Base-by-base conservation (phyloP, 2,888 invertebrate genomes). In the Stenodera caucasica region DNA sequence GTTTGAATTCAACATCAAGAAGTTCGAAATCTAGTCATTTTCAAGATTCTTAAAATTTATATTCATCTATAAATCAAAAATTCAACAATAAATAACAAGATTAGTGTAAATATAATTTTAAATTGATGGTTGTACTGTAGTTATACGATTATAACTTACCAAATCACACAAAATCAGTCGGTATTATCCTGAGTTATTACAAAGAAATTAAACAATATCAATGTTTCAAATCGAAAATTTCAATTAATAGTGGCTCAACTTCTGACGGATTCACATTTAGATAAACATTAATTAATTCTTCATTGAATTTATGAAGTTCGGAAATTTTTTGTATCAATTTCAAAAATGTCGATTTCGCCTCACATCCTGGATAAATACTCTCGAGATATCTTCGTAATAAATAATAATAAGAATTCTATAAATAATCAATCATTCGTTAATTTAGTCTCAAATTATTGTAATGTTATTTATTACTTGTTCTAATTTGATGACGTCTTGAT, bases 201-300 rank as follows among this genome's bases (percentile, higher is more conserved):
- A 23, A 21, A 29, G 23, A 21, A 50, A 50, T 11, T 14, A 32
- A 12, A n/a, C 23, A 54, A 40, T 11, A 49, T 65, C 61, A 66
- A 75, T 82, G 88, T 76, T 95, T 95, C 64, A 97, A 84, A 82
- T 97, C 96, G 74, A 98, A 95, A 76, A 98, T 95, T 84, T 98
- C 97, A 78, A 96, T 90, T 50, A 98, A 84, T 35, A 98, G 82
- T 0, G 97, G 98, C 74, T 96, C 96, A 49, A 98, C 92, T 76
- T 91, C 88, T 61, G 89, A 85, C 30, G 97, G 96, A 83, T 97
- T 95, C 0, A 96, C 93, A 80, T 96, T 93, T 26, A 97, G 84
- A 79, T 96, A 94, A 4, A 96, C 93, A 37, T 91, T 90, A 8
- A 96, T 92, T n/a, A 96, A 90, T 72, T 93, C 92, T 71, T 95